Percentiles rank a stretch among this genome's conserved stretches.
phyloP scores from a whole-genome alignment of 37 sponge, comb jelly and placozoan species.

The Mnemiopsis leidyi region DNA sequence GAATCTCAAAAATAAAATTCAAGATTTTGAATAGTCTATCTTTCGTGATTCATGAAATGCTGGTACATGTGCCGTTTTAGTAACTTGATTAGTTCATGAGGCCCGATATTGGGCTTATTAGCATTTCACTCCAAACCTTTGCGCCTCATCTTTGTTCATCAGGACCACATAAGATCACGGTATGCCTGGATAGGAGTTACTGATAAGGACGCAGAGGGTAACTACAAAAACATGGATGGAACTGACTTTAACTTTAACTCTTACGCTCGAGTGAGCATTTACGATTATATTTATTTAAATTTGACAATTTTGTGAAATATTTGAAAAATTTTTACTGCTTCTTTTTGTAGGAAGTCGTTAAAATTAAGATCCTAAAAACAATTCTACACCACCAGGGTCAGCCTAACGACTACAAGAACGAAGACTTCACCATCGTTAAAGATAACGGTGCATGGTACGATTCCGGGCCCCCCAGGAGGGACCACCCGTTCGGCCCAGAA shows the following conservation, averaged over 20 bases:
- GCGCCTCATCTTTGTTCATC: not conserved
- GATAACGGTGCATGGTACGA: constrained; percentile 21
- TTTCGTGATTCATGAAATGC: too few species aligned
- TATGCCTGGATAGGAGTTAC: constrained; percentile 21
- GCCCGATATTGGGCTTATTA: not conserved
- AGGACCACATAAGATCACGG: not conserved
- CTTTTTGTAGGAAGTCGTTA: too few species aligned
- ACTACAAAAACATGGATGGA: constrained; percentile 14
- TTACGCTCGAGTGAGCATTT: not conserved
- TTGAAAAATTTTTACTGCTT: too few species aligned
- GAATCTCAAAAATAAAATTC: too few species aligned
- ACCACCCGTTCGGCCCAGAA: not conserved
- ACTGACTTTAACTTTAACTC: not conserved
- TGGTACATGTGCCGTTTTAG: too few species aligned
- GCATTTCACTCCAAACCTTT: not conserved
- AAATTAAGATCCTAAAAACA: too few species aligned
- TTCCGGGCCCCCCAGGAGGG: constrained; percentile 9
- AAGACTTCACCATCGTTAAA: constrained; percentile 3
- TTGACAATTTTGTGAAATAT: too few species aligned
- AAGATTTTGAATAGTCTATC: too few species aligned
- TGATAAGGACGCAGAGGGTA: not conserved
- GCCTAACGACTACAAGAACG: constrained; percentile 29
- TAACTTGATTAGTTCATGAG: too few species aligned
- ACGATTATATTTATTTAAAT: too few species aligned
- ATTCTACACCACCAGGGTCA: not conserved